Evolutionary conservation across 1,140 invertebrate species (phyloP).

Genomic region (Anoplolepis gracilipes): DNA sequence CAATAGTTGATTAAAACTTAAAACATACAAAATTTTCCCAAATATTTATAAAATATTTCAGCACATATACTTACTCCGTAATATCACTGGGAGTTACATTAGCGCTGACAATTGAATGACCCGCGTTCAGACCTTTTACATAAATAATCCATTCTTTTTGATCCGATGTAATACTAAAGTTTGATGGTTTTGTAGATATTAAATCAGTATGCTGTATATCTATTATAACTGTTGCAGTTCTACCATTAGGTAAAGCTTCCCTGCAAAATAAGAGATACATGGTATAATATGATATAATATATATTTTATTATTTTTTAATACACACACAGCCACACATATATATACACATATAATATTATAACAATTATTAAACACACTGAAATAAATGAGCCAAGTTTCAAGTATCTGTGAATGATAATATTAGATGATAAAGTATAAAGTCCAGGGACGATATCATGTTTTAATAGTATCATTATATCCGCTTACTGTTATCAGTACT

Average conservation of each 20-base stretch:
- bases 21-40: background rate
- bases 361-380: background rate
- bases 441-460: background rate
- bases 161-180: slow-evolving; percentile 65
- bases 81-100: slow-evolving; percentile 85
- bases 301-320: slow-evolving; percentile 58
- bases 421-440: slow-evolving; percentile 34
- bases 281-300: slow-evolving; percentile 78
- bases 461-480: background rate
- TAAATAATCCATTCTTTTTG: slow-evolving; percentile 83
- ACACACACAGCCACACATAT: background rate
- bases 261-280: slow-evolving; percentile 61
- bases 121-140: slow-evolving; percentile 87
- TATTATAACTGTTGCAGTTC: slow-evolving; percentile 76
- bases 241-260: slow-evolving; percentile 65
- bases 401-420: background rate
- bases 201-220: slow-evolving; percentile 79
- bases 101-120: slow-evolving; percentile 86
- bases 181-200: slow-evolving; percentile 70
- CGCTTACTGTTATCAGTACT: background rate
- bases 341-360: background rate
- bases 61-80: slow-evolving; percentile 83
- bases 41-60: background rate
- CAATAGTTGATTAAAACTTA: slow-evolving; percentile 2
- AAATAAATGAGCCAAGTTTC: background rate